phyloP scores from a whole-genome alignment of 2,888 invertebrate species.

The Serripes groenlandicus region DNA sequence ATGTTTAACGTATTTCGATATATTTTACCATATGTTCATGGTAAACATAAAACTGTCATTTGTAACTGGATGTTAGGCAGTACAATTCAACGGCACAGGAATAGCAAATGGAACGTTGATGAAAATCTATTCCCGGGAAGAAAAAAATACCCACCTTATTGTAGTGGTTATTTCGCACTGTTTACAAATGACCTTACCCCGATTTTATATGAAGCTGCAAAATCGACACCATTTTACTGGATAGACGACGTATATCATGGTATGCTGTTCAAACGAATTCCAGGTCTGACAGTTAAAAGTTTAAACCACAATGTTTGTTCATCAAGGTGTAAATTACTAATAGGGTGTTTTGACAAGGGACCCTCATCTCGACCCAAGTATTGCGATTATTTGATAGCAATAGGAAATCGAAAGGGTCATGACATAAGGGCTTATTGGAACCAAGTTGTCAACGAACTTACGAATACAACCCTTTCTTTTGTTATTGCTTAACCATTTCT shows the following conservation, averaged over 20 bases:
- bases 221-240: conserved; percentile 4
- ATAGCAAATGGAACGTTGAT: neutral
- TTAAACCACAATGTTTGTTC: too few relatives aligned
- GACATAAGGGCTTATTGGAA: too few relatives aligned
- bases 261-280: neutral
- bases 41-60: neutral
- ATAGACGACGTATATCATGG: conserved; percentile 2
- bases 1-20: neutral
- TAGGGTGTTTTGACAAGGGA: too few relatives aligned
- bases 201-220: neutral
- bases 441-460: too few relatives aligned
- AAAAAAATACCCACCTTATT: neutral
- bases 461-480: too few relatives aligned
- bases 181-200: conserved; percentile 2
- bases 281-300: too few relatives aligned
- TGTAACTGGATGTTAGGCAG: too few relatives aligned
- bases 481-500: too few relatives aligned
- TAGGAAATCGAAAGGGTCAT: too few relatives aligned
- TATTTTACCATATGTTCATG: neutral
- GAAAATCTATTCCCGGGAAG: neutral
- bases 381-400: too few relatives aligned
- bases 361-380: too few relatives aligned
- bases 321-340: too few relatives aligned
- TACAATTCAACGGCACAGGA: neutral
- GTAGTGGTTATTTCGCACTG: neutral